A percentile compares a stretch with the other conserved stretches of the same genome.
Evolutionary conservation across 2,113 vertebrate species (phyloP).

Genomic region (Opisthocomus hoazin): DNA sequence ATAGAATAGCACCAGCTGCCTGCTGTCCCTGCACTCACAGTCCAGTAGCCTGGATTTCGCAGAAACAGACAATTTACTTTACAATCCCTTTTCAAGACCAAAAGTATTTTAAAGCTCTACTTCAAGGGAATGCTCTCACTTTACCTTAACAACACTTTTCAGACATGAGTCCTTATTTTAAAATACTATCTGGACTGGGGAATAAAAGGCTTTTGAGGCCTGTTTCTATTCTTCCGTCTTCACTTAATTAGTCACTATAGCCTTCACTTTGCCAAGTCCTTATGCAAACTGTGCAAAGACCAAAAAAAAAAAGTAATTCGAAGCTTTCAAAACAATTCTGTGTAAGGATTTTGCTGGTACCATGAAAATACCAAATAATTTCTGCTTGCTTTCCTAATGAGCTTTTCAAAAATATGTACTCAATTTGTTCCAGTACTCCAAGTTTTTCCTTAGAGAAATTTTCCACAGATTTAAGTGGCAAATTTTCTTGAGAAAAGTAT

Average conservation of each 20-base stretch:
- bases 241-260: background rate
- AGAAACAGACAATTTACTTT: background rate
- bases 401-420: background rate
- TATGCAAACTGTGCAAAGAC: background rate
- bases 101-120: background rate
- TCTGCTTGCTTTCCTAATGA: background rate
- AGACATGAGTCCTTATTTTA: background rate
- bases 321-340: background rate
- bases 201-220: background rate
- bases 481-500: background rate
- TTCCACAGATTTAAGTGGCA: background rate
- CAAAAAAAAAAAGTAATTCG: background rate
- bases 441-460: background rate
- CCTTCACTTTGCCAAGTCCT: background rate
- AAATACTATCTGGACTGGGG: background rate
- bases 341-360: background rate
- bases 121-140: background rate
- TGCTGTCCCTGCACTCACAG: fast-evolving
- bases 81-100: background rate
- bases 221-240: background rate
- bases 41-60: background rate
- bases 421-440: background rate
- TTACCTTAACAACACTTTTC: background rate
- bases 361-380: background rate
- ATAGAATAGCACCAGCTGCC: fast-evolving